A percentile compares a stretch with the other conserved stretches of the same genome.
Conservation (phyloP, 2,113 vertebrate species). For the Odontesthes bonariensis region DNA sequence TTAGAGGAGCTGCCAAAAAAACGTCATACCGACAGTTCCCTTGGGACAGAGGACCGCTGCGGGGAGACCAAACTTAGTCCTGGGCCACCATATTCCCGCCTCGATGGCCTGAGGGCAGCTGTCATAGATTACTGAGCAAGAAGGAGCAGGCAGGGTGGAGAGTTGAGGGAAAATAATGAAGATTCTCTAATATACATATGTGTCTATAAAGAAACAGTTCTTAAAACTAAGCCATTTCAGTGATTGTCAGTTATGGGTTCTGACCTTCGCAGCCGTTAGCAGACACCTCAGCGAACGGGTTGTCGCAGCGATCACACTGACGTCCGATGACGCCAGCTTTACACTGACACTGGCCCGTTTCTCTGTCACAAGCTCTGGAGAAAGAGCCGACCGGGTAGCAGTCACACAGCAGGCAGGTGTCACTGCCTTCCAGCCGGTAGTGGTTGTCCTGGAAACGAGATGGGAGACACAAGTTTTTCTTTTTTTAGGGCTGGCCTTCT, state of each 20-base stretch:
- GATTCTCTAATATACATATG: conserved; percentile 8
- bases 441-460: conserved; percentile 89
- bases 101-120: conserved; percentile 94
- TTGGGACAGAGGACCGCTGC: conserved; percentile 92
- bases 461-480: conserved; percentile 16
- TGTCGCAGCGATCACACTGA: conserved; percentile 95
- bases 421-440: conserved; percentile 83
- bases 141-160: conserved; percentile 1
- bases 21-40: conserved; percentile 88
- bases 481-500: background rate
- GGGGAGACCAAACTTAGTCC: conserved; percentile 94
- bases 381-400: conserved; percentile 94
- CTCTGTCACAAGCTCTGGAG: conserved; percentile 88
- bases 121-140: conserved; percentile 92
- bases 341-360: conserved; percentile 92
- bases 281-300: conserved; percentile 96
- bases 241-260: conserved; percentile 24
- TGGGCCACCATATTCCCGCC: conserved; percentile 95
- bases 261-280: conserved; percentile 92
- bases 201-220: conserved; percentile 4
- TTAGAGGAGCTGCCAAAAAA: conserved; percentile 56
- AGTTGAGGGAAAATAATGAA: conserved; percentile 24
- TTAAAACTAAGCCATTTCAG: background rate
- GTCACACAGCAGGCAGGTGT: conserved; percentile 89
- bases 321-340: conserved; percentile 94